phyloP scores from a whole-genome alignment of 2,888 invertebrate genomes.

The Dicranocentrus wangi region DNA sequence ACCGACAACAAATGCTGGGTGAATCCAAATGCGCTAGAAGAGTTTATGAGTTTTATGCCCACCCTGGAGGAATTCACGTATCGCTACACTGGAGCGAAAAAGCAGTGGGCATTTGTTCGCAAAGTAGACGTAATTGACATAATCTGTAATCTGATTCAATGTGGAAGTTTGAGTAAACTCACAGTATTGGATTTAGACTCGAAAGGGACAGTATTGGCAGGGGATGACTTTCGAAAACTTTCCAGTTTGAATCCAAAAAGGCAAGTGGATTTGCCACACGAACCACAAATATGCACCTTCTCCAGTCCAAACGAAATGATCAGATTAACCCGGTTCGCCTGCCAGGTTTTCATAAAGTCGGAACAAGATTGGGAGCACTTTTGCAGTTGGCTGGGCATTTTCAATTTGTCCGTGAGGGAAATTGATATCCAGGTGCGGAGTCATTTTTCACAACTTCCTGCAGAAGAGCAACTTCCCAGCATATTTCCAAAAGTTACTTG shows the following conservation, averaged over 20 bases:
- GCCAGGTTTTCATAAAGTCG: conserved; percentile 62
- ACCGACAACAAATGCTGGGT: conserved; percentile 63
- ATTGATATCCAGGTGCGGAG: conserved; percentile 62
- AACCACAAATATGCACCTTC: not conserved
- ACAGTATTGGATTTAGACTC: conserved; percentile 57
- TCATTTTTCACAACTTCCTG: conserved; percentile 56
- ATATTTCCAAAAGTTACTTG: conserved; percentile 50
- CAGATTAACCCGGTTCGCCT: conserved; percentile 42
- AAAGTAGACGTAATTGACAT: conserved; percentile 63
- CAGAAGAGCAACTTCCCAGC: conserved; percentile 54
- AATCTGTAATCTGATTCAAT: conserved; percentile 55
- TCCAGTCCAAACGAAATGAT: conserved; percentile 1
- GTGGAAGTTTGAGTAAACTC: conserved; percentile 46
- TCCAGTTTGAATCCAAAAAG: conserved; percentile 16
- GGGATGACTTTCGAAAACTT: conserved; percentile 62
- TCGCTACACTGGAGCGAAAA: conserved; percentile 62
- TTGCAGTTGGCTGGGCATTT: conserved; percentile 50
- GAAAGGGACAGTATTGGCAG: conserved; percentile 59
- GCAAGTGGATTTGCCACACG: not conserved
- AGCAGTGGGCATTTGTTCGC: conserved; percentile 63
- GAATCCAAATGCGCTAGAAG: conserved; percentile 61
- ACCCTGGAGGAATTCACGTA: conserved; percentile 62
- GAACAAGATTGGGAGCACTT: conserved; percentile 63
- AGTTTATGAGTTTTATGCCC: conserved; percentile 64
- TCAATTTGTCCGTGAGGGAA: conserved; percentile 42